A percentile compares a stretch with the other conserved stretches of the same genome.
Conservation (phyloP, 2,888 invertebrate genomes). For the Pristionchus maxplancki region DNA sequence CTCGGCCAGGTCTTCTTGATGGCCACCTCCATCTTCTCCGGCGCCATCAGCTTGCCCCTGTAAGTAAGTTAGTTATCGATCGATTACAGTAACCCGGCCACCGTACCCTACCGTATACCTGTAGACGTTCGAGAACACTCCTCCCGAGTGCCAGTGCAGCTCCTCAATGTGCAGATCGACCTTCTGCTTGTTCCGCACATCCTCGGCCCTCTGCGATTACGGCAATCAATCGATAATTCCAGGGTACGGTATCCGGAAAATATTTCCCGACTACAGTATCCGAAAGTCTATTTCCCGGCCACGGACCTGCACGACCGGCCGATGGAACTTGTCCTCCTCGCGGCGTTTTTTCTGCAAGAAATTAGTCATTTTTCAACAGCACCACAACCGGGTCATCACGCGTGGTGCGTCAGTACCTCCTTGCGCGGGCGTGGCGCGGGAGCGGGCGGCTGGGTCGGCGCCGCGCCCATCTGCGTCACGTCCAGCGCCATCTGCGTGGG, state of each 20-base stretch:
- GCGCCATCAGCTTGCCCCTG: conserved; percentile 44
- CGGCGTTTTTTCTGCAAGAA: not conserved
- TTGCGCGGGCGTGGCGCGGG: not conserved
- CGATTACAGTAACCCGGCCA: not conserved
- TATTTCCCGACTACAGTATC: too few relatives aligned
- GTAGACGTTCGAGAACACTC: conserved; percentile 63
- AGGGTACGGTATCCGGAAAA: not conserved
- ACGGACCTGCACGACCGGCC: conserved; percentile 24
- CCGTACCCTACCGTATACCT: conserved; percentile 39
- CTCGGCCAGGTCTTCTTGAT: conserved; percentile 62
- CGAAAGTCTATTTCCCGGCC: too few relatives aligned
- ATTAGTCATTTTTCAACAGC: too few relatives aligned
- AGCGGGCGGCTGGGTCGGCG: not conserved
- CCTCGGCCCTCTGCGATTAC: conserved; percentile 35
- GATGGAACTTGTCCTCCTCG: conserved; percentile 27
- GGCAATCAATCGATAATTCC: not conserved
- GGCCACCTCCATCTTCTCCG: conserved; percentile 55
- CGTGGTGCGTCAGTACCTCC: not conserved
- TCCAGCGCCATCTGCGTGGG: conserved; percentile 22
- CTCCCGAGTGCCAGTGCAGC: conserved; percentile 57
- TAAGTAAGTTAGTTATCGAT: conserved; percentile 1
- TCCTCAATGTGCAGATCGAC: conserved; percentile 55
- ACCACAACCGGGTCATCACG: not conserved
- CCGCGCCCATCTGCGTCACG: not conserved
- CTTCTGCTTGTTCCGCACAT: conserved; percentile 34